A percentile compares a stretch with the other conserved stretches of the same genome.
phyloP scores from a whole-genome alignment of 2,797 vertebrate genomes.

The Tolypeutes matacus region DNA sequence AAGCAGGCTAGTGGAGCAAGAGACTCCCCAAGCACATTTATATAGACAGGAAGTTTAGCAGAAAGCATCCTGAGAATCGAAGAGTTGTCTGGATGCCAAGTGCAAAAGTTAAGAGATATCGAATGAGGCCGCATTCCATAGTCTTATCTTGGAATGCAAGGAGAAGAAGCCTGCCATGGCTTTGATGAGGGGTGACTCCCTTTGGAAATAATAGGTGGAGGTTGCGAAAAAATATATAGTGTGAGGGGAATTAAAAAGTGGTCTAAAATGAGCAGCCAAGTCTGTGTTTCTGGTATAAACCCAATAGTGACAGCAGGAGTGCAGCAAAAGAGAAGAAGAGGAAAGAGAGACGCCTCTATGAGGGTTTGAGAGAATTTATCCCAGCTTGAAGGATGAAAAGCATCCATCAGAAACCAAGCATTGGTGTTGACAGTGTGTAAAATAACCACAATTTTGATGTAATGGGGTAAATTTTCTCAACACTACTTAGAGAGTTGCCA shows the following conservation, averaged over 20 bases:
- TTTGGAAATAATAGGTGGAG: slow-evolving; percentile 67
- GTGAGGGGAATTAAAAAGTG: slow-evolving; percentile 55
- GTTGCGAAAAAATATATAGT: slow-evolving; percentile 59
- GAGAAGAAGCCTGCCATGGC: slow-evolving; percentile 67
- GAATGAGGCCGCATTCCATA: slow-evolving; percentile 74
- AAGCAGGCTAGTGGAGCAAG: slow-evolving; percentile 87
- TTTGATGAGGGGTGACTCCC: slow-evolving; percentile 59
- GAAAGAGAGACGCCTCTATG: slow-evolving; percentile 68
- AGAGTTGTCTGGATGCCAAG: slow-evolving; percentile 88
- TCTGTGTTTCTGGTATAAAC: slow-evolving; percentile 75
- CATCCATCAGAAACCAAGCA: slow-evolving; percentile 84
- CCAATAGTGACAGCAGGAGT: slow-evolving; percentile 65
- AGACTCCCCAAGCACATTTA: slow-evolving; percentile 87
- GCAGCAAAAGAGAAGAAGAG: slow-evolving; percentile 62
- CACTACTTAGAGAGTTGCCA: slow-evolving; percentile 66
- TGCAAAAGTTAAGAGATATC: slow-evolving; percentile 87
- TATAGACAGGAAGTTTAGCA: slow-evolving; percentile 89
- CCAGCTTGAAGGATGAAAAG: slow-evolving; percentile 83
- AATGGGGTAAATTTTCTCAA: slow-evolving; percentile 82
- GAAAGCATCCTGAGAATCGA: slow-evolving; percentile 88
- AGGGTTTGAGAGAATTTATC: slow-evolving; percentile 81
- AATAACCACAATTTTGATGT: slow-evolving; percentile 85
- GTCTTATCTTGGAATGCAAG: slow-evolving; percentile 79
- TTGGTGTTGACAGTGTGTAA: slow-evolving; percentile 80
- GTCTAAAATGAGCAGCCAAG: slow-evolving; percentile 68